A percentile compares a stretch with the other conserved stretches of the same genome.
Conservation (phyloP, 2,113 vertebrate genomes). For the Regulus satrapa region DNA sequence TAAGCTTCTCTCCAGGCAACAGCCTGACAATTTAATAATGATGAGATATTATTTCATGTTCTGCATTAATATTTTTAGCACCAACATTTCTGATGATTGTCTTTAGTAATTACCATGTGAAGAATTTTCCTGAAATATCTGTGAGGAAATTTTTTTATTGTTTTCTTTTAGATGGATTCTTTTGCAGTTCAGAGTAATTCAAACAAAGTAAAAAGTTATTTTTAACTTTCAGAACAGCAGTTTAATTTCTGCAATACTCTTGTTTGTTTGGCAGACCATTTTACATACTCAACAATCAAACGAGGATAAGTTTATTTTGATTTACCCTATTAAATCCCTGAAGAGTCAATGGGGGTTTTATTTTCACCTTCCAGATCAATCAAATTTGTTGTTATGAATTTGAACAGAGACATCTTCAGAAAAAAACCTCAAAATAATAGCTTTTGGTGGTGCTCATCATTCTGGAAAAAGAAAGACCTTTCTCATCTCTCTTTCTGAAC, state of each 20-base stretch:
- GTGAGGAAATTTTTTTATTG: not conserved
- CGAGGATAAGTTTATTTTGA: not conserved
- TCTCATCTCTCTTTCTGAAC: not conserved
- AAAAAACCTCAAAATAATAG: not conserved
- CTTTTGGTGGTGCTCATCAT: not conserved
- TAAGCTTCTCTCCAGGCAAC: constrained; percentile 21
- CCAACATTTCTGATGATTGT: not conserved
- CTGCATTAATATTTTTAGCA: constrained; percentile 42
- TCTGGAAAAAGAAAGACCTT: fast-evolving
- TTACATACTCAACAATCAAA: not conserved
- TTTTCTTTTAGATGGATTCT: not conserved
- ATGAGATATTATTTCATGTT: not conserved
- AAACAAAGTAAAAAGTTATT: not conserved
- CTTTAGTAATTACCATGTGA: not conserved
- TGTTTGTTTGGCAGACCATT: not conserved
- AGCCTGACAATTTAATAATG: constrained; percentile 17
- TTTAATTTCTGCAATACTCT: not conserved
- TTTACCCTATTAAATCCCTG: not conserved
- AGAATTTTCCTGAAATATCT: not conserved
- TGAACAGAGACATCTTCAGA: not conserved
- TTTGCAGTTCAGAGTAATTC: not conserved
- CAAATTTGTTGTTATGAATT: not conserved
- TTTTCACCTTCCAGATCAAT: not conserved
- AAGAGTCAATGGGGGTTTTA: not conserved
- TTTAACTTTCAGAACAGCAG: not conserved